Percentiles rank a stretch among this genome's conserved stretches.
These are phyloP conservation scores for Anoplius nigerrimus DNA, from an alignment of 2,888 invertebrate species.

Conservation along the genomic window DNA sequence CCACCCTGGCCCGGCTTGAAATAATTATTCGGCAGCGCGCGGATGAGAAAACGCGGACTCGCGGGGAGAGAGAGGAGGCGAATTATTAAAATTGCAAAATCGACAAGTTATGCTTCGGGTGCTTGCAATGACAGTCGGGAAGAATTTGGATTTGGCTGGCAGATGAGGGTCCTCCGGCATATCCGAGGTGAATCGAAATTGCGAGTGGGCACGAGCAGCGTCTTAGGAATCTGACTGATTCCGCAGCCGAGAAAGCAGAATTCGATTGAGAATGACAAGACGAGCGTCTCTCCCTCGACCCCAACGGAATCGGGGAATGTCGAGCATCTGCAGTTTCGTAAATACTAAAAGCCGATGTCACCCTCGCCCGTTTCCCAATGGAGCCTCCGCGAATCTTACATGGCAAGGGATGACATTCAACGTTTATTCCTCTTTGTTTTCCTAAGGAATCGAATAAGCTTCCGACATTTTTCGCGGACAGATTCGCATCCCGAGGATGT, in stretches of 20 bases:
- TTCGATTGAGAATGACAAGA: slow-evolving; percentile 72
- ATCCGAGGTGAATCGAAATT: slow-evolving; percentile 31
- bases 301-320: slow-evolving; percentile 62
- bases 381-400: slow-evolving; percentile 28
- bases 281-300: slow-evolving; percentile 37
- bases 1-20: too few relatives aligned
- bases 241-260: slow-evolving; percentile 67
- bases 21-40: too few relatives aligned
- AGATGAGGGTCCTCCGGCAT: slow-evolving; percentile 39
- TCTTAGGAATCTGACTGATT: slow-evolving; percentile 72
- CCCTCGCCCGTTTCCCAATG: slow-evolving; percentile 54
- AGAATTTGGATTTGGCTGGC: slow-evolving; percentile 50
- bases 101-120: background rate
- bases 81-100: too few relatives aligned
- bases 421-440: background rate
- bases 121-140: slow-evolving; percentile 29
- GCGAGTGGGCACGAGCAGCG: slow-evolving; percentile 51
- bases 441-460: too few relatives aligned
- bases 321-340: slow-evolving; percentile 68
- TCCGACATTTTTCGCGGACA: too few relatives aligned
- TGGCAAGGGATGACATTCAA: slow-evolving; percentile 7
- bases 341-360: slow-evolving; percentile 65
- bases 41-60: too few relatives aligned
- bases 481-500: background rate
- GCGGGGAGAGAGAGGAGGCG: too few relatives aligned